Conservation (phyloP, 2,888 invertebrate species). For the Unio delphinus region DNA sequence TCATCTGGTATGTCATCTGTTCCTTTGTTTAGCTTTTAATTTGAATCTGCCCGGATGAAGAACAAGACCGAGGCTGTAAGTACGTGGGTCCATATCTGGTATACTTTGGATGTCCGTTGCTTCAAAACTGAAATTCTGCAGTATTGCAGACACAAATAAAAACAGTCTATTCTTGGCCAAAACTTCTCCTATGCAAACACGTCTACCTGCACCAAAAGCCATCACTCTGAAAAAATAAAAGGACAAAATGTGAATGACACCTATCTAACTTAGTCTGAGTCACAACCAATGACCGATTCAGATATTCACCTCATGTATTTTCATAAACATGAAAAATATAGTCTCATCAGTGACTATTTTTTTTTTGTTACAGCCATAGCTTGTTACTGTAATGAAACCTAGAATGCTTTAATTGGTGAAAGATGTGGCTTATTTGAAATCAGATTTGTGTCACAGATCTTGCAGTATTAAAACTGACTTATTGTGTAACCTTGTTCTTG, state of each 20-base stretch:
- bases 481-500: no score
- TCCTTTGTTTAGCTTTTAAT: conserved; percentile 31
- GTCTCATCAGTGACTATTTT: no score
- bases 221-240: conserved; percentile 40
- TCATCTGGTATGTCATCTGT: not conserved
- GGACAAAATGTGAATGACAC: not conserved
- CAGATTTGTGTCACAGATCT: no score
- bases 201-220: conserved; percentile 61
- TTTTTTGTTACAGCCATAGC: no score
- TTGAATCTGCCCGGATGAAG: conserved; percentile 58
- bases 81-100: conserved; percentile 52
- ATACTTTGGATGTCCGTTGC: conserved; percentile 18
- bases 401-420: no score
- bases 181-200: conserved; percentile 63
- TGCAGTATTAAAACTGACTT: no score
- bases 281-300: no score
- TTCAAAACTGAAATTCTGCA: conserved; percentile 50
- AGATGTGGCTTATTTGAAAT: no score
- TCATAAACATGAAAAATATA: no score
- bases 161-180: conserved; percentile 64
- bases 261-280: no score
- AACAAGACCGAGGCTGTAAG: conserved; percentile 59
- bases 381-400: no score
- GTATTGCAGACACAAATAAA: conserved; percentile 50
- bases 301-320: no score